A percentile compares a stretch with the other conserved stretches of the same genome.
These are phyloP conservation scores for Thyatira batis DNA, from an alignment of 2,888 invertebrate genomes.

Conservation along the genomic window DNA sequence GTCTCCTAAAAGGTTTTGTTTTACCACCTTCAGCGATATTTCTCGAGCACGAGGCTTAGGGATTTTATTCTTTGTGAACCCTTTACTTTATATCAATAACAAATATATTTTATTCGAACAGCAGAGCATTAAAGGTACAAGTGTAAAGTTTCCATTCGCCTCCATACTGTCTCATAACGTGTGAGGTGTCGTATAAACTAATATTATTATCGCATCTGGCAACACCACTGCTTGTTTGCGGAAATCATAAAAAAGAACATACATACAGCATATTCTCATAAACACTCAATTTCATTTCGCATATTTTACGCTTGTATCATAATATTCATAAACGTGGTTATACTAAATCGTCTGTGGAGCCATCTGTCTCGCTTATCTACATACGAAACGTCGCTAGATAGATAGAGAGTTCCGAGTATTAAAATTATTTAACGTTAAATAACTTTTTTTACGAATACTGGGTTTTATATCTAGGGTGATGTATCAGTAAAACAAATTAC, in stretches of 20 bases:
- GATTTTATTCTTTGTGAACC: background rate
- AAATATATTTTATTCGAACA: background rate
- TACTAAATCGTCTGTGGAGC: no score
- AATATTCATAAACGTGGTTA: no score
- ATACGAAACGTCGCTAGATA: no score
- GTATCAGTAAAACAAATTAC: no score
- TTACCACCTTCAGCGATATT: no score
- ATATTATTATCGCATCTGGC: background rate
- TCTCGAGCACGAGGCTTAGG: no score
- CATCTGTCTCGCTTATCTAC: no score
- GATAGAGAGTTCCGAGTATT: no score
- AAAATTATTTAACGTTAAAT: no score
- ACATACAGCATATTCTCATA: background rate
- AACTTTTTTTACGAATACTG: no score
- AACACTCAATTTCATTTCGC: background rate
- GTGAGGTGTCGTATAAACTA: slow-evolving; percentile 1
- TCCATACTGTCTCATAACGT: slow-evolving; percentile 3
- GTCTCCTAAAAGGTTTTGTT: no score
- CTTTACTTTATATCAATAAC: background rate
- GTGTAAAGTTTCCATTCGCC: background rate
- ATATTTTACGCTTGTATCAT: background rate
- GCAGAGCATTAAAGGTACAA: background rate
- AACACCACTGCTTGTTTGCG: background rate
- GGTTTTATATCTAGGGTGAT: no score
- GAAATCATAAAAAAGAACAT: background rate